Evolutionary conservation across 1,140 invertebrate species (phyloP).

Genomic region (Halotydeus destructor): DNA sequence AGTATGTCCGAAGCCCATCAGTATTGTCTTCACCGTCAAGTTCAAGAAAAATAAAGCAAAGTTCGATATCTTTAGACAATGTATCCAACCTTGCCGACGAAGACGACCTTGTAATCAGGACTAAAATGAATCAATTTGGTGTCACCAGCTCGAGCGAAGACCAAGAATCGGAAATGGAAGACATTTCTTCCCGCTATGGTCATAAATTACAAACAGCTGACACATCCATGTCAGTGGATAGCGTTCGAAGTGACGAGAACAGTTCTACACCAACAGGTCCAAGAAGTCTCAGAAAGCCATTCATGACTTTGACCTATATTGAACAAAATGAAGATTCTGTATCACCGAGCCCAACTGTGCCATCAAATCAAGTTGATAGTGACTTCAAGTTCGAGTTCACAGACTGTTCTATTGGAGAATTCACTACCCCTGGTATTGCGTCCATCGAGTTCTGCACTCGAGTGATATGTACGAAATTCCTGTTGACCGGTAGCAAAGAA

Average conservation of each 20-base stretch:
- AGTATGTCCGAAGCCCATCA: not conserved
- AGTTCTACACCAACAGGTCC: no score
- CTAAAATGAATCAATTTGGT: no score
- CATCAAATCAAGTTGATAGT: no score
- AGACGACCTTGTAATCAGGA: constrained; percentile 1
- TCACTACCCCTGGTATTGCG: constrained; percentile 36
- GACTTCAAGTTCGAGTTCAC: no score
- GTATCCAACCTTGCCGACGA: not conserved
- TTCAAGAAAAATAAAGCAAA: not conserved
- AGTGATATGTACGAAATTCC: constrained; percentile 46
- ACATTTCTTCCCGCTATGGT: no score
- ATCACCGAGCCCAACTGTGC: not conserved
- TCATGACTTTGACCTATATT: no score
- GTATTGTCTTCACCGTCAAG: constrained; percentile 1
- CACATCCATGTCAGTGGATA: no score
- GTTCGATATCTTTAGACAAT: not conserved
- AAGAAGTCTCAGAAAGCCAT: no score
- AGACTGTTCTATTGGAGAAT: constrained; percentile 44
- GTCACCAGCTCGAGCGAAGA: no score
- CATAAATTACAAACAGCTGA: no score
- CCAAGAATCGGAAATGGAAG: no score
- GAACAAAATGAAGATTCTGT: not conserved
- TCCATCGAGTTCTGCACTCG: constrained; percentile 50
- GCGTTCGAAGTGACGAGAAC: no score
- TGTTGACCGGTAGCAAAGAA: constrained; percentile 40